Evolutionary conservation across 1,140 invertebrate genomes (phyloP), one percentile per base, ranked within the genome.

Genomic region (Odontomachus brunneus): DNA sequence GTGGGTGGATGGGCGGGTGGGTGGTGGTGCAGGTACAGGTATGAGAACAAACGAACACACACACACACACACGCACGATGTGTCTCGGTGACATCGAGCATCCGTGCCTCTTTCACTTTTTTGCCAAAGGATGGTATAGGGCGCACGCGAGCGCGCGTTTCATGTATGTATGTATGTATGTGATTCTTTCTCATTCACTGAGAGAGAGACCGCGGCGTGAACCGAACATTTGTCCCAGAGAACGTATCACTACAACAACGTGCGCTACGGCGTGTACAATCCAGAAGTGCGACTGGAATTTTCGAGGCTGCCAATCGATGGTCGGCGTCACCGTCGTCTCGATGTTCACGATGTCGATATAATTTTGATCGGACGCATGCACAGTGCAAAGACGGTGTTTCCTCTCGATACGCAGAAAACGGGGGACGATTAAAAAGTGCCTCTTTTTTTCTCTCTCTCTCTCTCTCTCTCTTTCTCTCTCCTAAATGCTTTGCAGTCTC

Each of bases 401-500:
- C 33, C 75, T 84, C 76, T 84, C 66, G 38, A 76, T 87, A 87
- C 85, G 55, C 85, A 76, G 87, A 87, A 53, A 87, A 44, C 38
- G 74, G 69, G 81, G 72, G 85, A n/a, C 76, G 74, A 87, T 80
- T 59, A 60, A 67, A 88, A 89, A 88, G 87, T 85, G 88, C 88
- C 90, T 88, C 88, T 82, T 11, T 44, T 7, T 44, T 44, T 44
- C 38, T 11, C 9, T 44, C 38, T 44, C 9, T 44, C 9, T 44
- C 9, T 44, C 9, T 44, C 29, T 33, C 29, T 33, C 29, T 33
- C 29, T 33, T 5, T 33, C 29, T 33, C 29, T 33, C 87, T 84
- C 80, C 83, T 91, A 92, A 92, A 93, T 92, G 91, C 92, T 91
- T 82, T 91, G 90, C 91, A 92, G 91, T 92, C 91, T 93, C 91